Base-by-base conservation (phyloP, 1,140 invertebrate species). In the Habropoda laboriosa region DNA sequence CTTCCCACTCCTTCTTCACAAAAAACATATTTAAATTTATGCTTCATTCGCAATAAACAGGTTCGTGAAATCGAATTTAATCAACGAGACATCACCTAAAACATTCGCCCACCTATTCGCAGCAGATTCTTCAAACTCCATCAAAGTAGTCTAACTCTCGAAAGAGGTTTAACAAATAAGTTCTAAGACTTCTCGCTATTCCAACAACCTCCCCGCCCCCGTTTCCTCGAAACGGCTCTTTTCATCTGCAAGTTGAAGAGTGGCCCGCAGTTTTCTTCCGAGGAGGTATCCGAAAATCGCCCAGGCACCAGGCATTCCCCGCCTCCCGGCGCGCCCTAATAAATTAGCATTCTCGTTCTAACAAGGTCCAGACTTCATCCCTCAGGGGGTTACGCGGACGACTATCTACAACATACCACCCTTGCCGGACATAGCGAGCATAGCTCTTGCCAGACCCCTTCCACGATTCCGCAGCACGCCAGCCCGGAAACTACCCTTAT, bases 271-370 rank as follows among this genome's bases (percentile, higher is more conserved):
- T 12, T 61, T 61, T 76, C 60, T 58, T 76, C 47, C 49, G 67
- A 76, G 16, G 63, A 88, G 89, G 87, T 89, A 91, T 91, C 78
- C 70, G 73, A 84, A 87, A 76, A 87, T 85, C 82, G 86, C 79
- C 61, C n/a, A n/a, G 64, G 67, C 76, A 75, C 55, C 45, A 82
- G 53, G 38, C 72, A 74, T 81, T 67, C 66, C 66, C 80, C 74
- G 79, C 80, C 24, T 79, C 81, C 81, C 79, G 66, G 60, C 57
- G 81, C 87, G 88, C 86, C 80, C 90, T 91, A 91, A 93, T 93
- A 93, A 93, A 93, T 93, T 93, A 93, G 92, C 91, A 93, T 92
- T 93, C 90, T 91, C 89, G 89, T 88, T 91, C 89, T 92, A 92
- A 92, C 92, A 91, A 92, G 91, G 90, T 89, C 88, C 89, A 91